Evolutionary conservation across 2,113 vertebrate species (phyloP).

Genomic region (Pelecanoides urinatrix): DNA sequence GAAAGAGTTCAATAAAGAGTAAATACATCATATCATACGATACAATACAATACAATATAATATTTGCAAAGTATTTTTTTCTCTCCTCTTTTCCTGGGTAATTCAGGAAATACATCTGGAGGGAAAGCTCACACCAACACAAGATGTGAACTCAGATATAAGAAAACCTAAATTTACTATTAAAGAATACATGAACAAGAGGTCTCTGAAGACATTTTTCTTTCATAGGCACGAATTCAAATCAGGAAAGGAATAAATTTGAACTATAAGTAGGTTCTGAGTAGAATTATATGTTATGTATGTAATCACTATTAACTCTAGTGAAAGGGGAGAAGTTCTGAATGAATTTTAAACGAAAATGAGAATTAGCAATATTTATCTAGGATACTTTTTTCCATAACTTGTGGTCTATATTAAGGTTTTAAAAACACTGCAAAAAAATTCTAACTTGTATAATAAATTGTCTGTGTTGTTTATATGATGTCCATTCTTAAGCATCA

Average conservation of each 20-base stretch:
- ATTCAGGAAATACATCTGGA: background rate
- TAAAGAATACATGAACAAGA: background rate
- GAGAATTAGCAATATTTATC: background rate
- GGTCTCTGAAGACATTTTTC: background rate
- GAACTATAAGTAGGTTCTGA: background rate
- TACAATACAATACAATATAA: background rate
- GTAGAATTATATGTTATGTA: background rate
- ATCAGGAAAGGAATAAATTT: background rate
- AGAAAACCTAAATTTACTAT: background rate
- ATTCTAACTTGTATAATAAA: background rate
- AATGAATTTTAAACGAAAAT: background rate
- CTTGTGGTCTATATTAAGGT: background rate
- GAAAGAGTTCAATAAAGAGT: background rate
- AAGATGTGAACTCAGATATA: background rate
- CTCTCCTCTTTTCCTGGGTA: background rate
- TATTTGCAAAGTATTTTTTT: background rate
- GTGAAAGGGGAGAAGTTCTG: background rate
- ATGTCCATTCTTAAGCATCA: background rate
- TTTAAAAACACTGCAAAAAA: background rate
- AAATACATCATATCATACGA: background rate
- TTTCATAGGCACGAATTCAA: background rate
- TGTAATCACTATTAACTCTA: background rate
- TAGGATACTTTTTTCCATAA: background rate
- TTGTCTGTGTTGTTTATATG: background rate
- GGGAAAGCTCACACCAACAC: background rate